These are phyloP conservation scores for Chrysogorgia sp. DNA, from an alignment of 92 coral and sea anemone species.

Conservation along the genomic window DNA sequence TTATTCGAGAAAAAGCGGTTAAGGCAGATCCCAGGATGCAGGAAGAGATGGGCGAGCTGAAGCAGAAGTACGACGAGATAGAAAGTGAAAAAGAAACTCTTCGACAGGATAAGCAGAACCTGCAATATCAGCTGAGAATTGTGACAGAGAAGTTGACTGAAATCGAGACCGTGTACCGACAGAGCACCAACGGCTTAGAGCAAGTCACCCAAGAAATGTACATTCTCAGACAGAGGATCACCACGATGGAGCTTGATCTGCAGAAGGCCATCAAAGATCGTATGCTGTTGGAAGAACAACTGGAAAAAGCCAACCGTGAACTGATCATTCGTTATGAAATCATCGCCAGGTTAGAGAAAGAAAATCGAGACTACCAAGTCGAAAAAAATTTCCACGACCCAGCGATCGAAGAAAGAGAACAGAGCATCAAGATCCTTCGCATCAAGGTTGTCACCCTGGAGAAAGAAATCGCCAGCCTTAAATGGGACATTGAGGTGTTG, in stretches of 20 bases:
- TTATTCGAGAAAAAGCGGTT: conserved; percentile 31
- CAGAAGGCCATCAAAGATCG: conserved; percentile 72
- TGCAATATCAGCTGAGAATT: conserved; percentile 48
- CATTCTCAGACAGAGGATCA: conserved; percentile 60
- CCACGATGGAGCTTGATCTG: conserved; percentile 69
- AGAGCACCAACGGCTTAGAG: conserved; percentile 76
- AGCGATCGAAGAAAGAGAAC: conserved; percentile 82
- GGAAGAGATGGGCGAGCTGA: conserved; percentile 70
- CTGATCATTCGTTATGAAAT: conserved; percentile 81
- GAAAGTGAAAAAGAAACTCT: conserved; percentile 53
- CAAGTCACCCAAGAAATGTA: conserved; percentile 71
- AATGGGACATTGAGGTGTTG: conserved; percentile 54
- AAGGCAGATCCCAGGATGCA: conserved; percentile 53
- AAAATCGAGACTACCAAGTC: conserved; percentile 67
- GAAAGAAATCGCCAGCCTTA: conserved; percentile 81
- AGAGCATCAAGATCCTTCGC: conserved; percentile 65
- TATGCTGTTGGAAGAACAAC: conserved; percentile 70
- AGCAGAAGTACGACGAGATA: conserved; percentile 44
- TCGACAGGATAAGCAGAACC: conserved; percentile 37
- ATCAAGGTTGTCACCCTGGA: conserved; percentile 75
- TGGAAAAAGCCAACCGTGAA: conserved; percentile 85
- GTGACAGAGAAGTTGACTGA: conserved; percentile 58
- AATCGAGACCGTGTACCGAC: conserved; percentile 68
- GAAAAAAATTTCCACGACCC: conserved; percentile 74
- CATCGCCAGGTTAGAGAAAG: conserved; percentile 79